Evolutionary conservation across 2,113 vertebrate genomes (phyloP).

Genomic region (Sebastes schlegelii): DNA sequence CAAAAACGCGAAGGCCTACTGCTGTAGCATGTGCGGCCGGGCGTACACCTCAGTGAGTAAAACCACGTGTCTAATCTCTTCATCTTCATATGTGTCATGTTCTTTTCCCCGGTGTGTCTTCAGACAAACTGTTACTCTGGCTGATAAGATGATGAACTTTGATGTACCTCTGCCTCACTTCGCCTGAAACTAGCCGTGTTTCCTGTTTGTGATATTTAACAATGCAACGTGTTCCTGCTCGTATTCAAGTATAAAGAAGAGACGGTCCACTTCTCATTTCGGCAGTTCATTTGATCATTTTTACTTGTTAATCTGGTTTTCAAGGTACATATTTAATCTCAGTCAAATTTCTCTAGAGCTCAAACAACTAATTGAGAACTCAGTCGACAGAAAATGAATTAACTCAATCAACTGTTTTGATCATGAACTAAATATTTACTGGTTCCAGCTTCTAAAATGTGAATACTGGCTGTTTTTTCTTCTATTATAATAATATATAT

Average conservation of each 20-base stretch:
- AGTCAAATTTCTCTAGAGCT: neutral
- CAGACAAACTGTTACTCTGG: neutral
- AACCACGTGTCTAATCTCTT: neutral
- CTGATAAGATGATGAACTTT: slow-evolving; percentile 25
- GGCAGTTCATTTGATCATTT: neutral
- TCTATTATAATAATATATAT: neutral
- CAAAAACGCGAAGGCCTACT: slow-evolving; percentile 98
- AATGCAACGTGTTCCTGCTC: neutral
- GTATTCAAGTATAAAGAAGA: neutral
- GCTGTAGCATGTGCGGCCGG: slow-evolving; percentile 99
- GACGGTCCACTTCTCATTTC: neutral
- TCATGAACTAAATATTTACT: neutral
- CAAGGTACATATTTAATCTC: neutral
- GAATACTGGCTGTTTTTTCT: neutral
- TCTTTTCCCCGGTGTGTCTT: neutral
- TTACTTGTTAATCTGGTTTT: neutral
- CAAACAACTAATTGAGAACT: neutral
- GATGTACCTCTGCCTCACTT: neutral
- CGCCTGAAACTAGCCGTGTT: neutral
- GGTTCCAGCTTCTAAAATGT: neutral
- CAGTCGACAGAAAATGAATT: neutral
- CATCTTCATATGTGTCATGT: neutral
- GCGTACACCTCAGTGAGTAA: slow-evolving; percentile 98
- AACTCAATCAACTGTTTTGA: neutral
- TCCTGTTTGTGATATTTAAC: slow-evolving; percentile 29